Evolutionary conservation across 1,140 invertebrate genomes (phyloP), one percentile per base, ranked within the genome.

Genomic region (Philotrypesis tridentata): DNA sequence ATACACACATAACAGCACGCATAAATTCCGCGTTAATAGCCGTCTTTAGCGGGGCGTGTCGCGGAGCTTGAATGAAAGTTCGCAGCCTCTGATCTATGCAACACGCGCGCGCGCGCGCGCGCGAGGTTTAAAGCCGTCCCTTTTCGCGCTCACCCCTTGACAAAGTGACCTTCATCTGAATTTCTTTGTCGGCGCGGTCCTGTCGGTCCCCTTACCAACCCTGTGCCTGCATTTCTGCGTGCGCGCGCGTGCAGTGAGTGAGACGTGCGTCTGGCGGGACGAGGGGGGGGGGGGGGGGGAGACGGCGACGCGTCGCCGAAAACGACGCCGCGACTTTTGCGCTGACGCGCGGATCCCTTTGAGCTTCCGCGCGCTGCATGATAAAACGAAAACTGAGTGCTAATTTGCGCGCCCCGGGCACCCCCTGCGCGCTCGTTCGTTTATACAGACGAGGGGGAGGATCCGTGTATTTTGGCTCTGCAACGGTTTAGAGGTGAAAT

Each of bases 151-250:
- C n/a, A 25, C 27, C 80, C 63, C 82, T 85, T 80, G 85, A 75
- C 77, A 87, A 84, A 87, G 87, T 86, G 87, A 88, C 87, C 87
- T 88, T 88, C 85, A 84, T 87, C 82, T 79, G 77, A 88, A 88
- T 88, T 86, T 85, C 85, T 92, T 92, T 87, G 92, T 92, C 86
- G 90, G 90, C 48, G 48, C 48, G 48, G 48, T 55, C 48, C 48
- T 55, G 48, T 55, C 17, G 17, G 14, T n/a, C 2, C 48, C 40
- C 48, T 17, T 7, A 2, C 21, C 21, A 17, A 17, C 5, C 17
- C 12, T 17, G 14, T 17, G 12, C 9, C 33, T 5, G 33, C 9
- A 37, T 37, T 37, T 37, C 4, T 48, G 43, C 14, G 14, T 48
- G 21, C 21, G 70, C 68, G n/a, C n/a, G n/a, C n/a, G n/a, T n/a